Conservation (phyloP, 1,140 invertebrate genomes). For the Maniola jurtina region DNA sequence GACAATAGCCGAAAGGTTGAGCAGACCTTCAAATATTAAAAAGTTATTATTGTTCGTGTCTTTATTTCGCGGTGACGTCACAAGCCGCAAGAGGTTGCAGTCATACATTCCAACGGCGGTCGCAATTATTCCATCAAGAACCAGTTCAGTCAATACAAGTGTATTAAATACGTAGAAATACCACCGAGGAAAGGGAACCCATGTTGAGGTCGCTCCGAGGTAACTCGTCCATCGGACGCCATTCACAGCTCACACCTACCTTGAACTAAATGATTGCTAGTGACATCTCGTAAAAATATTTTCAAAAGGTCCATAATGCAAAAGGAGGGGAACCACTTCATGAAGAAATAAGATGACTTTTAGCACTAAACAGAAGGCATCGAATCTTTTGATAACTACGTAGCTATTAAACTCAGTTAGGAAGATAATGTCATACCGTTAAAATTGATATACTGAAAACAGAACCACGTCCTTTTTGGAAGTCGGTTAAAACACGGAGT, state of each 20-base stretch:
- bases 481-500: no score
- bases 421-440: no score
- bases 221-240: constrained; percentile 38
- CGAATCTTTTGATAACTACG: no score
- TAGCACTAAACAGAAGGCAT: no score
- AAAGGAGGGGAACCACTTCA: background rate
- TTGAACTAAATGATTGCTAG: constrained; percentile 54
- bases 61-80: constrained; percentile 32
- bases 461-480: no score
- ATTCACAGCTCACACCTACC: constrained; percentile 42
- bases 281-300: constrained; percentile 31
- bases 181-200: constrained; percentile 57
- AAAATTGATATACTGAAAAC: no score
- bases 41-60: constrained; percentile 29
- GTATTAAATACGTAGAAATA: constrained; percentile 52
- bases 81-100: constrained; percentile 32
- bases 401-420: no score
- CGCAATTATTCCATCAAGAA: constrained; percentile 49
- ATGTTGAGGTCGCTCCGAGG: constrained; percentile 58
- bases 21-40: constrained; percentile 26
- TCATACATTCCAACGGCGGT: constrained; percentile 40
- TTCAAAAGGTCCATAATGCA: background rate
- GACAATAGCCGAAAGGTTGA: constrained; percentile 1
- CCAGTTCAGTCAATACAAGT: constrained; percentile 47
- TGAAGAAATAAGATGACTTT: no score